phyloP scores from a whole-genome alignment of 2,113 vertebrate genomes.

The Azemiops feae region DNA sequence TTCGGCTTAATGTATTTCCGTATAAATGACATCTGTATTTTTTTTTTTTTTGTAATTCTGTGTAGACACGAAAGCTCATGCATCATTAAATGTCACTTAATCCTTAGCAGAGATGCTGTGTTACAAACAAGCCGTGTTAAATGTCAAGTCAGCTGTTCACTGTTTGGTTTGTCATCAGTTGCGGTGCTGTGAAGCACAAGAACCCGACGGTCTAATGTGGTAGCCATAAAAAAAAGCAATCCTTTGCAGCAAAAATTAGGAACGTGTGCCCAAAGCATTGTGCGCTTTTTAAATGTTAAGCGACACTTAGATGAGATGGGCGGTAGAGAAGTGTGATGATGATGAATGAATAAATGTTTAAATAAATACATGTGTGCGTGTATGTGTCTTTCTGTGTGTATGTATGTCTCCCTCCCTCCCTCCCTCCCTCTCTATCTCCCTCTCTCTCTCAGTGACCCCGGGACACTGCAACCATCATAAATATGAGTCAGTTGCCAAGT shows the following conservation, averaged over 20 bases:
- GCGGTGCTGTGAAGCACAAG: fast-evolving
- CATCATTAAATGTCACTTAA: not conserved
- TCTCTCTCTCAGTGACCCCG: no score
- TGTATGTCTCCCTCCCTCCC: not conserved
- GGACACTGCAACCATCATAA: no score
- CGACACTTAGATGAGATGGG: not conserved
- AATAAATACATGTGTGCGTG: not conserved
- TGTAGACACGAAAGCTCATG: not conserved
- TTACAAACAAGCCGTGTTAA: not conserved
- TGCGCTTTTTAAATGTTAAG: not conserved
- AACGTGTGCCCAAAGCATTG: not conserved
- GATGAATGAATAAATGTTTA: not conserved
- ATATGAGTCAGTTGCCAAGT: no score
- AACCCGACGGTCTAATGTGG: not conserved
- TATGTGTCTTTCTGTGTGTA: no score
- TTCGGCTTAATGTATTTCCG: not conserved
- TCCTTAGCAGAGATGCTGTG: not conserved
- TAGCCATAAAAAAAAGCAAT: not conserved
- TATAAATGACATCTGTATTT: not conserved
- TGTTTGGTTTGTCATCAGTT: not conserved
- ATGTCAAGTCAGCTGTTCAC: not conserved
- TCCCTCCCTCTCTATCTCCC: no score
- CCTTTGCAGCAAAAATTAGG: not conserved
- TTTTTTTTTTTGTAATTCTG: slow-evolving; percentile 8
- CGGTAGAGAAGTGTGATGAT: not conserved